phyloP scores from a whole-genome alignment of 1,140 invertebrate species.

The Thalassaphorura encarpata region DNA sequence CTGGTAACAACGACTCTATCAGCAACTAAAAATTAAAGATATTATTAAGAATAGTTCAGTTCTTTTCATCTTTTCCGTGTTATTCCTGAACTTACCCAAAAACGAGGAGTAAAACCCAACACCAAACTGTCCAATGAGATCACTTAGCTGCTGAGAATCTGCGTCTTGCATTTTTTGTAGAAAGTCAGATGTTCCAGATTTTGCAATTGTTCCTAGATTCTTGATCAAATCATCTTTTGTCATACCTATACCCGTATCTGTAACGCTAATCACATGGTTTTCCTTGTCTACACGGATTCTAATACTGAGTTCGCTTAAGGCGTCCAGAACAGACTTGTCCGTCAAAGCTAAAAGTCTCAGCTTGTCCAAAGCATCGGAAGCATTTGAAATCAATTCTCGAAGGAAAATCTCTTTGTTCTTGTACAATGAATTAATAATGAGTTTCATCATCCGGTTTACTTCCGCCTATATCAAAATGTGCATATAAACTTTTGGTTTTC shows the following conservation, averaged over 20 bases:
- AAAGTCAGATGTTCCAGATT: conserved; percentile 98
- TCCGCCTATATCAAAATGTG: conserved; percentile 51
- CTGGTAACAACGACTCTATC: conserved; percentile 81
- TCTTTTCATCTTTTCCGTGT: no score
- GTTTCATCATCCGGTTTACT: conserved; percentile 99
- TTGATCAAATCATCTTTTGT: conserved; percentile 88
- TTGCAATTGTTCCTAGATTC: conserved; percentile 98
- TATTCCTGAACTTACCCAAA: conserved; percentile 49
- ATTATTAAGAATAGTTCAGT: conserved; percentile 1
- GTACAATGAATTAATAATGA: conserved; percentile 97
- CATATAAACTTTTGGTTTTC: not conserved
- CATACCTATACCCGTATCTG: conserved; percentile 97
- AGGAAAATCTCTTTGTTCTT: conserved; percentile 99
- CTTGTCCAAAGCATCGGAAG: conserved; percentile 91
- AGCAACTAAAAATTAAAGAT: conserved; percentile 50
- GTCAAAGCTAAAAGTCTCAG: conserved; percentile 87
- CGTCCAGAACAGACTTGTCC: conserved; percentile 60
- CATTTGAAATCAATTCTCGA: conserved; percentile 94
- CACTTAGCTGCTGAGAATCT: conserved; percentile 56
- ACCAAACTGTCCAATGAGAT: conserved; percentile 92
- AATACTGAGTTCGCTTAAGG: conserved; percentile 75
- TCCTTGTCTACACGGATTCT: conserved; percentile 96
- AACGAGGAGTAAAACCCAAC: conserved; percentile 98
- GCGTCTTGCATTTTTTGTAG: conserved; percentile 82
- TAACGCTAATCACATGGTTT: conserved; percentile 86